These are phyloP conservation scores for Invenusta paracnida DNA, from an alignment of 2,888 invertebrate species.

Conservation along the genomic window DNA sequence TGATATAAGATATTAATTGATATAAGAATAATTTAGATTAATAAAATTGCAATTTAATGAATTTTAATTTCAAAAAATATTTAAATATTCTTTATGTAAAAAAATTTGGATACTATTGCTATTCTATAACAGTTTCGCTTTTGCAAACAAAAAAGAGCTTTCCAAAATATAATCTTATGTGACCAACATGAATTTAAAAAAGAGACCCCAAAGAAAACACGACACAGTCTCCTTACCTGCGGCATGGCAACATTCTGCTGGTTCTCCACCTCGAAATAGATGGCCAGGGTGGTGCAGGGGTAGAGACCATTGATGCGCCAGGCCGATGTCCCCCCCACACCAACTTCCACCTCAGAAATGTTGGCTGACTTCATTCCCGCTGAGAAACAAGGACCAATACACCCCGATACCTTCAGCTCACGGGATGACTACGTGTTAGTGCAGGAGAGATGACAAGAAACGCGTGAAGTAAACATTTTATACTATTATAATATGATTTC, in stretches of 20 bases:
- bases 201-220: background rate
- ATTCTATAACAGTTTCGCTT: background rate
- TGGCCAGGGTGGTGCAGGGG: constrained; percentile 82
- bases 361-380: constrained; percentile 78
- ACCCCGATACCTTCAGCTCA: constrained; percentile 87
- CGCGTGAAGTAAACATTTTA: too few relatives aligned
- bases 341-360: constrained; percentile 93
- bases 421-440: constrained; percentile 69
- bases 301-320: constrained; percentile 95
- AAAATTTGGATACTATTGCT: too few relatives aligned
- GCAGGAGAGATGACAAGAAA: background rate
- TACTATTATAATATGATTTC: too few relatives aligned
- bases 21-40: too few relatives aligned
- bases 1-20: too few relatives aligned
- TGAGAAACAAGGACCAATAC: constrained; percentile 64
- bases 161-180: too few relatives aligned
- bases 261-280: constrained; percentile 81
- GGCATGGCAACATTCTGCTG: constrained; percentile 89
- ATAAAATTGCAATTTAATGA: too few relatives aligned
- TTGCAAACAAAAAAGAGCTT: background rate
- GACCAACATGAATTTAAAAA: too few relatives aligned
- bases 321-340: constrained; percentile 91
- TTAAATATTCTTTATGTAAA: too few relatives aligned
- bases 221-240: constrained; percentile 61
- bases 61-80: too few relatives aligned